phyloP scores from a whole-genome alignment of 2,888 invertebrate genomes.

The Acleris cristana region DNA sequence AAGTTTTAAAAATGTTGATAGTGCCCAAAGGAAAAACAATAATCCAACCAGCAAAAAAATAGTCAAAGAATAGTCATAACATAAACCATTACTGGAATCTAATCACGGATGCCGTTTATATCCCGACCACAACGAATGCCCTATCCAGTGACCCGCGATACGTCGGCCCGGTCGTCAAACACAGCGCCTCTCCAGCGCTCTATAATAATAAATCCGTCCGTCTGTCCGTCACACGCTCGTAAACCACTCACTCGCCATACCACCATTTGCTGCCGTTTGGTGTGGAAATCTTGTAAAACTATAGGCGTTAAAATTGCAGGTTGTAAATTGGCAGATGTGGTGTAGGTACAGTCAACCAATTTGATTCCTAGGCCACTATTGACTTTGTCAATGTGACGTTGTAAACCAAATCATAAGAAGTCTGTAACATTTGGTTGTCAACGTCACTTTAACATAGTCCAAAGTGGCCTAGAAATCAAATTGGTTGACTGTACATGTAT shows the following conservation, averaged over 20 bases:
- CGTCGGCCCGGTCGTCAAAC: slow-evolving; percentile 9
- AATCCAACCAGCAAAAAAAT: too few relatives aligned
- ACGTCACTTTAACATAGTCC: too few relatives aligned
- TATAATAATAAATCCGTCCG: slow-evolving; percentile 27
- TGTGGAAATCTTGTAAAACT: background rate
- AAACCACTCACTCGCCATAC: slow-evolving; percentile 16
- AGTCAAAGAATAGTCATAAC: background rate
- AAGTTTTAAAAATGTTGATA: too few relatives aligned
- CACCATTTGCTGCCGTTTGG: background rate
- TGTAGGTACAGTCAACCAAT: too few relatives aligned
- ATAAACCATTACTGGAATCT: background rate
- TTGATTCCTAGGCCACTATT: too few relatives aligned
- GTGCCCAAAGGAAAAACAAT: too few relatives aligned
- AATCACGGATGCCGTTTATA: background rate
- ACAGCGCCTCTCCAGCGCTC: slow-evolving; percentile 11
- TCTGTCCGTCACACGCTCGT: slow-evolving; percentile 28
- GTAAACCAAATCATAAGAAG: too few relatives aligned
- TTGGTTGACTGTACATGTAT: too few relatives aligned
- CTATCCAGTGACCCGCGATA: background rate
- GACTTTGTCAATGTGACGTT: too few relatives aligned
- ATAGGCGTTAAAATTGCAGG: background rate
- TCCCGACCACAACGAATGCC: background rate
- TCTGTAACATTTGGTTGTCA: too few relatives aligned
- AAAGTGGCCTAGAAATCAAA: too few relatives aligned
- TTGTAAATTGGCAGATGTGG: background rate